Percentiles rank a stretch among this genome's conserved stretches.
These are phyloP conservation scores for Drosophila paucipuncta DNA, from an alignment of 2,888 invertebrate species.

Conservation along the genomic window DNA sequence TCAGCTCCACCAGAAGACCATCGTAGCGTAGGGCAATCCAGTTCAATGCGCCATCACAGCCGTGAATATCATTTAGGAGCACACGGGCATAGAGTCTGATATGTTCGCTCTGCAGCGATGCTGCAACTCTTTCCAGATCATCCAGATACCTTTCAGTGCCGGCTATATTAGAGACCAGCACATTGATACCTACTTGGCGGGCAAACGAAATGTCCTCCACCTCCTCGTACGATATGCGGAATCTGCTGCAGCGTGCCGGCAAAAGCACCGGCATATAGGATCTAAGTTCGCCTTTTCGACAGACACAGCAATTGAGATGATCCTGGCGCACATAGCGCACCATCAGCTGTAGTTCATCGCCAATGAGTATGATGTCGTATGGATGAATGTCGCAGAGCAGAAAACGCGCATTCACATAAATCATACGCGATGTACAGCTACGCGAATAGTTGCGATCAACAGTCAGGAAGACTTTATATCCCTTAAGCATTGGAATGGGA, in stretches of 20 bases:
- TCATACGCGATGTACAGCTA: conserved; percentile 24
- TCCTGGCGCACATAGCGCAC: conserved; percentile 45
- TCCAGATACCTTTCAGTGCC: conserved; percentile 63
- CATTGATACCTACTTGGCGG: conserved; percentile 76
- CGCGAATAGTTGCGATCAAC: conserved; percentile 67
- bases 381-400: conserved; percentile 64
- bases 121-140: conserved; percentile 57
- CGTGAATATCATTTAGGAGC: conserved; percentile 66
- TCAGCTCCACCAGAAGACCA: conserved; percentile 76
- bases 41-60: conserved; percentile 56
- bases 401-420: conserved; percentile 81
- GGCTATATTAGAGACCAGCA: conserved; percentile 68
- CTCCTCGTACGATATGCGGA: conserved; percentile 80
- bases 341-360: conserved; percentile 70
- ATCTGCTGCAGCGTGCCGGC: conserved; percentile 65
- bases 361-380: conserved; percentile 80
- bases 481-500: conserved; percentile 38
- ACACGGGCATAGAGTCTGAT: conserved; percentile 75
- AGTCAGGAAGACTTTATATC: conserved; percentile 56
- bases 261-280: conserved; percentile 77
- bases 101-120: conserved; percentile 59
- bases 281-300: conserved; percentile 61
- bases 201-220: conserved; percentile 83
- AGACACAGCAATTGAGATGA: conserved; percentile 67
- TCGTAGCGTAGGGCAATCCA: conserved; percentile 77